Percentiles rank a stretch among this genome's conserved stretches.
These are phyloP conservation scores for Diuraphis noxia DNA, from an alignment of 1,140 invertebrate genomes.

Conservation along the genomic window DNA sequence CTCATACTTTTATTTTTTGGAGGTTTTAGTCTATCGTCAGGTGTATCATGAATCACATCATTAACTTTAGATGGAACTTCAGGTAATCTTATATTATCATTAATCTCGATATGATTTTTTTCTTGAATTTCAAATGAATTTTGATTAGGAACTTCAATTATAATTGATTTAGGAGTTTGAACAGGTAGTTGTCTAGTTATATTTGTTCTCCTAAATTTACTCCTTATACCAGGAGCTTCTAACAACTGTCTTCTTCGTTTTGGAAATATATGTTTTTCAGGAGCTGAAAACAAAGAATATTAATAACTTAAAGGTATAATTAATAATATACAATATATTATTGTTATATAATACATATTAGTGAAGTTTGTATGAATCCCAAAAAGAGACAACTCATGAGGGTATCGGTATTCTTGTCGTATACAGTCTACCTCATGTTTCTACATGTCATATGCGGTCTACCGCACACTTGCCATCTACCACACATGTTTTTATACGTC, in stretches of 20 bases:
- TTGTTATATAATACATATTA: too few relatives aligned
- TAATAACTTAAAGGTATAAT: not conserved
- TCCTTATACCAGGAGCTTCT: not conserved
- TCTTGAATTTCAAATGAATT: constrained; percentile 30
- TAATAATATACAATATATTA: not conserved
- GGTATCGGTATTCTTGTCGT: too few relatives aligned
- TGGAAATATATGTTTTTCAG: constrained; percentile 38
- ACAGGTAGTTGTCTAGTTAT: not conserved
- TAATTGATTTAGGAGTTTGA: constrained; percentile 21
- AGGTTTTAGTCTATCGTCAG: constrained; percentile 28
- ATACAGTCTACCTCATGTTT: too few relatives aligned
- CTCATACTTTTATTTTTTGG: constrained; percentile 50
- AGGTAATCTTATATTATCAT: constrained; percentile 22
- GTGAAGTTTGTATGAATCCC: too few relatives aligned
- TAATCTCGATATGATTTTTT: not conserved
- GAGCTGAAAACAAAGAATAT: not conserved
- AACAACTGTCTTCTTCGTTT: constrained; percentile 28
- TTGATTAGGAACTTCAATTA: constrained; percentile 51
- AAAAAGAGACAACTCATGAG: too few relatives aligned
- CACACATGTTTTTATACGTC: too few relatives aligned
- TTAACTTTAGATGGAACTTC: not conserved
- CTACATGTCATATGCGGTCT: too few relatives aligned
- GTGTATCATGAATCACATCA: constrained; percentile 30
- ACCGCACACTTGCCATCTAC: too few relatives aligned
- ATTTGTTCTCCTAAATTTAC: constrained; percentile 36